These are phyloP conservation scores for Hemicordylus capensis DNA, from an alignment of 2,113 vertebrate species.

Conservation along the genomic window DNA sequence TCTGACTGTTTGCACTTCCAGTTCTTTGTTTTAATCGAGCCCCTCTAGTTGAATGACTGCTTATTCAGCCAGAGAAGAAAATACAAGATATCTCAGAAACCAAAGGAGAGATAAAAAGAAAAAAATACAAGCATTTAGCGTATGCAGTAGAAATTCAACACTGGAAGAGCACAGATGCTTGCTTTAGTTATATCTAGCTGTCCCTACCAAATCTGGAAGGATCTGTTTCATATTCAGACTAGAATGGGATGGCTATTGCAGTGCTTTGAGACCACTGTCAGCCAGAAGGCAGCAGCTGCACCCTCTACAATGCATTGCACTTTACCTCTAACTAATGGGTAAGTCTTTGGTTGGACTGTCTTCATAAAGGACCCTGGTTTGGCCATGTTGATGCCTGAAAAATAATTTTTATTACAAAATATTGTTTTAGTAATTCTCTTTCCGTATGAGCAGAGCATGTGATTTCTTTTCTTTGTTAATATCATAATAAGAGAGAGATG, in stretches of 20 bases:
- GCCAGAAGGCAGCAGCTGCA: conserved; percentile 1
- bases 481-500: conserved; percentile 69
- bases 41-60: background rate
- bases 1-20: background rate
- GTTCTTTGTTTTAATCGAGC: background rate
- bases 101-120: background rate
- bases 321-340: conserved; percentile 67
- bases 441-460: conserved; percentile 76
- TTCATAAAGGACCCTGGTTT: conserved; percentile 89
- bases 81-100: background rate
- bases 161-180: background rate
- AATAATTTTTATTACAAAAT: conserved; percentile 62
- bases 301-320: conserved; percentile 84
- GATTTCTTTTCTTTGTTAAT: conserved; percentile 66
- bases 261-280: background rate
- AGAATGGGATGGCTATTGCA: conserved; percentile 22
- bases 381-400: conserved; percentile 96
- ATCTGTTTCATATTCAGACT: conserved; percentile 9
- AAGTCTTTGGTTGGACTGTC: conserved; percentile 93
- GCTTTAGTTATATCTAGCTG: background rate
- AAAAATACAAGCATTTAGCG: background rate
- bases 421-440: conserved; percentile 73
- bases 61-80: background rate
- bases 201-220: background rate
- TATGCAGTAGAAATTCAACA: background rate